These are phyloP conservation scores for Parochlus steinenii DNA, from an alignment of 2,888 invertebrate species.

Conservation along the genomic window DNA sequence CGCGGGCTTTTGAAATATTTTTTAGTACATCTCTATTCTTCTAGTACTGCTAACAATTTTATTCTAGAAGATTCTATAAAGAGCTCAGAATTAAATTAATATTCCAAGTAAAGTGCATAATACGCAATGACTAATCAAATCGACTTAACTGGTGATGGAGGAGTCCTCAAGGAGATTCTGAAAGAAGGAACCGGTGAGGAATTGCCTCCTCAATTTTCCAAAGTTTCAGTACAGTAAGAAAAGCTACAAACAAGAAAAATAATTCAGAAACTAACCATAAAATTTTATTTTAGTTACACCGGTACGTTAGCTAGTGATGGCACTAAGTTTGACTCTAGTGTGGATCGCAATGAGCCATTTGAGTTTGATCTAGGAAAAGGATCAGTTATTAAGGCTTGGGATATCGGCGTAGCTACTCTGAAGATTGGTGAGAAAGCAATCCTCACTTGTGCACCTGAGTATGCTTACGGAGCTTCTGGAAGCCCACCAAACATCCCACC, in stretches of 20 bases:
- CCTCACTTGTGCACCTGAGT: constrained; percentile 72
- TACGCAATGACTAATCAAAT: constrained; percentile 18
- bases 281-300: constrained; percentile 73
- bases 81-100: too few relatives aligned
- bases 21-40: too few relatives aligned
- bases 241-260: too few relatives aligned
- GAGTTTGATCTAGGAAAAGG: constrained; percentile 50
- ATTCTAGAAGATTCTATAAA: too few relatives aligned
- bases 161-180: constrained; percentile 25
- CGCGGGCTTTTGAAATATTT: too few relatives aligned
- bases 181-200: too few relatives aligned
- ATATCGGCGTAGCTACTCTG: constrained; percentile 88
- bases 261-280: background rate
- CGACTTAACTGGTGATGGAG: constrained; percentile 26
- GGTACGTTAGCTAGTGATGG: constrained; percentile 70
- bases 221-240: constrained; percentile 27
- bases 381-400: constrained; percentile 85
- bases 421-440: constrained; percentile 71
- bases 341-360: constrained; percentile 68
- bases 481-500: constrained; percentile 80
- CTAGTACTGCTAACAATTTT: too few relatives aligned
- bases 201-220: too few relatives aligned
- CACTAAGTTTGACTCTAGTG: constrained; percentile 82
- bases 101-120: too few relatives aligned
- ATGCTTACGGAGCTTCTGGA: constrained; percentile 76